These are phyloP conservation scores for Sarcoramphus papa DNA, from an alignment of 2,797 vertebrate species.

Conservation along the genomic window DNA sequence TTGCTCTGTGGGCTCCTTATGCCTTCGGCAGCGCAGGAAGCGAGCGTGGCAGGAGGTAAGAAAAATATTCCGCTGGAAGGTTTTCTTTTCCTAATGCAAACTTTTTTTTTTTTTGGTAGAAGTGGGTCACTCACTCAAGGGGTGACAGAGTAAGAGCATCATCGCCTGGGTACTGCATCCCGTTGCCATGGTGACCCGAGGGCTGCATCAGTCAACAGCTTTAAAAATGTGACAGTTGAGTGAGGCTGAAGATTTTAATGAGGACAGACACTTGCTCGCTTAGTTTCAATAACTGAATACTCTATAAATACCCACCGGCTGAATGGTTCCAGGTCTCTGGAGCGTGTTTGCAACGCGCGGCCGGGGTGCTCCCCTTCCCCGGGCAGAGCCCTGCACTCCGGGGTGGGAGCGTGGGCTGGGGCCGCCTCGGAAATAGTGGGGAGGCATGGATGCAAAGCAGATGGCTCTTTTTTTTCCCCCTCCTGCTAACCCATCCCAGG, in stretches of 20 bases:
- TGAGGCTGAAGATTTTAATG: conserved; percentile 53
- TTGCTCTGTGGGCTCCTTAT: neutral
- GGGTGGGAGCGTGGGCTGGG: neutral
- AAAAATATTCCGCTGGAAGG: neutral
- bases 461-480: neutral
- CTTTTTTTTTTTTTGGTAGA: conserved; percentile 25
- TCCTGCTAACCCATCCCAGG: neutral
- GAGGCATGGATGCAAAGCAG: neutral
- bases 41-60: neutral
- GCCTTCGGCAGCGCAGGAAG: neutral
- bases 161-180: conserved; percentile 28
- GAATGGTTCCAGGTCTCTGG: neutral
- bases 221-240: conserved; percentile 57
- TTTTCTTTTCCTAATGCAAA: neutral
- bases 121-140: conserved; percentile 40
- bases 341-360: rapidly evolving
- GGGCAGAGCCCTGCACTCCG: rapidly evolving
- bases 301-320: conserved; percentile 2
- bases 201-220: conserved; percentile 55
- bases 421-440: neutral
- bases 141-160: conserved; percentile 52
- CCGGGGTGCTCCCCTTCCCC: rapidly evolving
- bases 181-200: conserved; percentile 70
- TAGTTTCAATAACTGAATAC: neutral
- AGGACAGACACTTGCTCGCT: conserved; percentile 42